Evolutionary conservation across 1,140 invertebrate species (phyloP), one percentile per base, ranked within the genome.

Genomic region (Zophobas morio): DNA sequence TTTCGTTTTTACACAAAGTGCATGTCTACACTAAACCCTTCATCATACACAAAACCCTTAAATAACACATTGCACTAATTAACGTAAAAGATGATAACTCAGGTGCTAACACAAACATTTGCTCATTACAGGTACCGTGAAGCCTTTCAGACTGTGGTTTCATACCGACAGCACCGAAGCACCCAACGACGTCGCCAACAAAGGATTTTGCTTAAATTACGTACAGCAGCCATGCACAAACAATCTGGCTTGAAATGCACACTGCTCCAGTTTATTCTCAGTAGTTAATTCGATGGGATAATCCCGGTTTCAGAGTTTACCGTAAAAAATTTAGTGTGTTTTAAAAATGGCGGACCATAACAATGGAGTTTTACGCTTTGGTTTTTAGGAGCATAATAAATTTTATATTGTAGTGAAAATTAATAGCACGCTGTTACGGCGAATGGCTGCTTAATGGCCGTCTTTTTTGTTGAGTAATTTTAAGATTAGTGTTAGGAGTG

Each of bases 211-310:
- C 79, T 84, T 96, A 0, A 93, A 94, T 83, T 96, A 94, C 80
- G 89, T 95, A 1, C 95, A 96, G 85, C 94, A 95, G 82, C 94
- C 94, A 0, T 96, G 95, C 82, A 94, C 92, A 51, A 93, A 91
- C 83, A 86, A 46, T 74, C 71, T 81, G 8, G 49, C 57, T n/a
- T 70, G 63, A 63, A 66, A 39, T 66, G 37, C 20, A 49, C 46
- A 74, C 53, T 56, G 6, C 40, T 47, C 33, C 42, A 66, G 6
- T 42, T 46, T 37, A 32, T 66, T 46, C 20, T 20, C 20, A 36
- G 37, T 5, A 20, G 2, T 66, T 66, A 66, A 66, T 66, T 40
- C n/a, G 34, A 20, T 46, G 42, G 8, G 42, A 46, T 46, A 46
- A 46, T 46, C 42, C 8, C 42, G 42, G 8, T 20, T 20, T 20